Percentiles rank a stretch among this genome's conserved stretches.
Evolutionary conservation across 1,140 invertebrate genomes (phyloP).

Genomic region (Rhagoletis pomonella): DNA sequence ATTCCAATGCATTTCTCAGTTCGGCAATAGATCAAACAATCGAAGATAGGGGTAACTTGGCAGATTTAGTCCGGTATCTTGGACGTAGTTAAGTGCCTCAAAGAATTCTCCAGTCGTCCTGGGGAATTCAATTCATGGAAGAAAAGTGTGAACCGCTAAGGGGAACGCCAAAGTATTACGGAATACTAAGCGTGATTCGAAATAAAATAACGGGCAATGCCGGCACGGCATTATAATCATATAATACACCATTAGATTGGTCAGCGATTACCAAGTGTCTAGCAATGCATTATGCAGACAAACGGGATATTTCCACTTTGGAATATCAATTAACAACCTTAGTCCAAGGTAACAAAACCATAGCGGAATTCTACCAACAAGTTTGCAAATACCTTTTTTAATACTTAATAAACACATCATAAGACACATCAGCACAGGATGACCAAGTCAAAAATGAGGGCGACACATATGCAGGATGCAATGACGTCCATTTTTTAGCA

Average conservation of each 20-base stretch:
- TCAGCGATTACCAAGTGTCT: conserved; percentile 50
- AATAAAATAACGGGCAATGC: conserved; percentile 32
- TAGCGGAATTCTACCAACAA: conserved; percentile 57
- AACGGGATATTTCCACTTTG: conserved; percentile 54
- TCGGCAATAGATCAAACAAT: no score
- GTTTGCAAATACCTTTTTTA: conserved; percentile 54
- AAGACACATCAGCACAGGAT: background rate
- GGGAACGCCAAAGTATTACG: conserved; percentile 24
- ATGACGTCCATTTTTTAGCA: conserved; percentile 59
- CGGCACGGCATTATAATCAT: conserved; percentile 52
- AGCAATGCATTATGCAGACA: conserved; percentile 55
- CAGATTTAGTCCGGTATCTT: background rate
- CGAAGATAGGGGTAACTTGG: conserved; percentile 28
- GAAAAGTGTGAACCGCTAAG: conserved; percentile 43
- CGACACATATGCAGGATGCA: background rate
- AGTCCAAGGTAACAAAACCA: conserved; percentile 55
- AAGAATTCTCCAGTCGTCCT: conserved; percentile 5
- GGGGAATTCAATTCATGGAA: conserved; percentile 53
- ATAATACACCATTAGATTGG: conserved; percentile 56
- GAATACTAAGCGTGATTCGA: background rate
- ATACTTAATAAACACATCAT: conserved; percentile 22
- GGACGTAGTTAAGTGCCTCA: conserved; percentile 17
- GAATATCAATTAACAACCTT: conserved; percentile 56
- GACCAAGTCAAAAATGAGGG: background rate
- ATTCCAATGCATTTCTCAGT: no score